phyloP scores from a whole-genome alignment of 2,113 vertebrate species.

The Indicator maculatus region DNA sequence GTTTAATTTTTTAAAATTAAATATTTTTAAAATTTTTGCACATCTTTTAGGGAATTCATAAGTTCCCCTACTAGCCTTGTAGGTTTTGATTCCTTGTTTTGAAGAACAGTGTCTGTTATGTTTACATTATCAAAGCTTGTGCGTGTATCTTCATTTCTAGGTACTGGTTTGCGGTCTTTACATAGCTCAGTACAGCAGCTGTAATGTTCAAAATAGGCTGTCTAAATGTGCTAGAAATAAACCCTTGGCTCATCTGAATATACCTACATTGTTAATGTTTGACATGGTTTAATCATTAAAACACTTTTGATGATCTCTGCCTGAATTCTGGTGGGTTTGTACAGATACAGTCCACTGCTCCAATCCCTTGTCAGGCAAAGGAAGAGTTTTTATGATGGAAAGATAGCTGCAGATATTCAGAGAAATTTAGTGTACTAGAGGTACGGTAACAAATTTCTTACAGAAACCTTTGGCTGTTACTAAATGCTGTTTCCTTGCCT shows the following conservation, averaged over 20 bases:
- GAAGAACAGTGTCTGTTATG: slow-evolving; percentile 76
- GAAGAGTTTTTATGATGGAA: neutral
- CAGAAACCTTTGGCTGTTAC: neutral
- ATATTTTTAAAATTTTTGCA: slow-evolving; percentile 73
- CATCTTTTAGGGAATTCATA: slow-evolving; percentile 71
- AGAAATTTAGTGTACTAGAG: neutral
- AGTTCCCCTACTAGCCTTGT: slow-evolving; percentile 67
- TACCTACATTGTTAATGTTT: slow-evolving; percentile 74
- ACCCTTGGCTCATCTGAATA: slow-evolving; percentile 75
- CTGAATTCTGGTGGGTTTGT: slow-evolving; percentile 45
- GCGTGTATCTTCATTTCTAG: slow-evolving; percentile 74
- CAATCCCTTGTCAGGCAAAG: neutral
- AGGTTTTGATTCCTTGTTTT: slow-evolving; percentile 71
- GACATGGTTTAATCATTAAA: slow-evolving; percentile 84
- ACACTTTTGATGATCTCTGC: slow-evolving; percentile 76
- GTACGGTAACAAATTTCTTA: neutral
- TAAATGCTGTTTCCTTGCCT: neutral
- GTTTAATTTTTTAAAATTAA: slow-evolving; percentile 65
- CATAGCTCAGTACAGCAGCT: slow-evolving; percentile 76
- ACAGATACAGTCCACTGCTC: neutral
- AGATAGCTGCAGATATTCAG: neutral
- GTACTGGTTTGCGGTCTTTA: slow-evolving; percentile 79
- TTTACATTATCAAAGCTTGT: slow-evolving; percentile 74
- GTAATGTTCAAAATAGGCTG: slow-evolving; percentile 67
- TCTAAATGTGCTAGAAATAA: slow-evolving; percentile 76